Percentiles rank a stretch among this genome's conserved stretches.
Evolutionary conservation across 1,140 invertebrate species (phyloP).

Genomic region (Cataglyphis hispanica): DNA sequence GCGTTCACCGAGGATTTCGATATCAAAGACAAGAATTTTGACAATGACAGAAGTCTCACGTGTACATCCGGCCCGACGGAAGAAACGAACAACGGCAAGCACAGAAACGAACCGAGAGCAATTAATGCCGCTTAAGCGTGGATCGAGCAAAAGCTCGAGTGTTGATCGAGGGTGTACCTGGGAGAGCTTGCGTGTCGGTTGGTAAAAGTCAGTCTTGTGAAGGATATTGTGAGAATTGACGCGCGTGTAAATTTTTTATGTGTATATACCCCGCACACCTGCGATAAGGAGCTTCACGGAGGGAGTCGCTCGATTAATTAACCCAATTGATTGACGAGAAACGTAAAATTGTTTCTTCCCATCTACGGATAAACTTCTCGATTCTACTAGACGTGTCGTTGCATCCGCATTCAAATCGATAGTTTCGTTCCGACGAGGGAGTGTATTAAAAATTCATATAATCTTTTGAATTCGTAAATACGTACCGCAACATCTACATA

Average conservation of each 20-base stretch:
- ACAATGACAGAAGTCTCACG: background rate
- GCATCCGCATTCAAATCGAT: background rate
- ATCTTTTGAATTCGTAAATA: background rate
- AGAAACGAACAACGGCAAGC: constrained; percentile 29
- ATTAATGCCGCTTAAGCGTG: constrained; percentile 58
- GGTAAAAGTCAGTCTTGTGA: constrained; percentile 74
- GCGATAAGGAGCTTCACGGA: constrained; percentile 17
- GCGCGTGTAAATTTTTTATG: constrained; percentile 25
- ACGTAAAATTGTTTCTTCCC: background rate
- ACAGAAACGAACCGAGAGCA: constrained; percentile 22
- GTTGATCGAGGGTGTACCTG: constrained; percentile 64
- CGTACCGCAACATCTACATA: background rate
- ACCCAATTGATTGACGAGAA: background rate
- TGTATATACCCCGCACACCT: constrained; percentile 12
- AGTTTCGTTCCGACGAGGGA: background rate
- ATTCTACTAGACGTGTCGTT: background rate
- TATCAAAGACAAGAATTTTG: background rate
- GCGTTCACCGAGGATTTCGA: background rate
- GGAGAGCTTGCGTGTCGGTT: constrained; percentile 51
- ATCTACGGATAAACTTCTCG: background rate
- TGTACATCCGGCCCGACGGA: constrained; percentile 4
- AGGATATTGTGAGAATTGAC: constrained; percentile 60
- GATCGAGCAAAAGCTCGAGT: constrained; percentile 49
- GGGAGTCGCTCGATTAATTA: constrained; percentile 40
- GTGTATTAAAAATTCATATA: background rate